Base-by-base conservation (phyloP, 1,140 invertebrate species). In the Teleopsis dalmanni region DNA sequence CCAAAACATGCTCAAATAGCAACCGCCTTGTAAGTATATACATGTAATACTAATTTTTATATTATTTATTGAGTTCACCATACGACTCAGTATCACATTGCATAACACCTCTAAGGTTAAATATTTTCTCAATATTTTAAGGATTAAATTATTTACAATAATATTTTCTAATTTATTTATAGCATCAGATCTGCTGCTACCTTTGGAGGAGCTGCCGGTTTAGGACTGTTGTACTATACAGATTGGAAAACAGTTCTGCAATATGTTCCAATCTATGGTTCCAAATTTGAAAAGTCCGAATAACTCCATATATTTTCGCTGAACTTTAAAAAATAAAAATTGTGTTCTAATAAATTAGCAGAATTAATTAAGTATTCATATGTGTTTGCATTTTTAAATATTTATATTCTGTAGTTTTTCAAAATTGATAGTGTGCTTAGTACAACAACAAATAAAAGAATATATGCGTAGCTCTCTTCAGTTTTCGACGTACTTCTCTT, bases 241-340 rank as follows among this genome's bases (percentile, higher is more conserved):
- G 87, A 90, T 57, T 90, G 87, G 87, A 84, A 82, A 70, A 56
- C 79, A 11, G 67, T 88, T 49, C 70, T 82, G 31, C 74, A 81
- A 57, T 81, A 84, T 59, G 65, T 89, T 35, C 87, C 87, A 18
- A 85, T 78, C 63, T 88, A 88, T 64, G 75, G 76, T 55, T 76
- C 77, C 45, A 88, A 89, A 72, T 90, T 82, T 62, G 65, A 76
- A 8, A 70, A 75, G 53, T 65, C 74, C 55, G 68, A 72, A 59
- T 70, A 68, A 65, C 44, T 36, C 9, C 19, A 27, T 31, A 27
- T 27, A 26, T 1, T 42, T 29, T 16, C 14, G 7, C 0, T 42
- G 25, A 26, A n/a, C n/a, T n/a, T n/a, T n/a, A n/a, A n/a, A n/a
- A n/a, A n/a, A n/a, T n/a, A n/a, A n/a, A n/a, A n/a, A n/a, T n/a